Conservation (phyloP, 2,113 vertebrate genomes). For the Rhabdomys dilectus region DNA sequence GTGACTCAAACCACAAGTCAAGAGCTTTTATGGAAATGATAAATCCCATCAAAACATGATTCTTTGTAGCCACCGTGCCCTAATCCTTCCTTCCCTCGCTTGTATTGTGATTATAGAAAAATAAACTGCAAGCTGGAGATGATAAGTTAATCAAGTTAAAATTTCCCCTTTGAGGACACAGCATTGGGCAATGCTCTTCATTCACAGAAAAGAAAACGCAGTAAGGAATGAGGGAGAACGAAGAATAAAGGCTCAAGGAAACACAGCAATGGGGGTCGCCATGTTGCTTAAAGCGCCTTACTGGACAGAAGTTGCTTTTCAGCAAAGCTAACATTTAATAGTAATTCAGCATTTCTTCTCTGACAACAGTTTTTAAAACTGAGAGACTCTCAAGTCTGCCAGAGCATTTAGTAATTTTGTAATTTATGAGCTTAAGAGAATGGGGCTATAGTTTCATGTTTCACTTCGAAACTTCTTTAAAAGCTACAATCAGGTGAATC, state of each 20-base stretch:
- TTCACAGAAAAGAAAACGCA: slow-evolving; percentile 6
- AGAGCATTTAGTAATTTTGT: slow-evolving; percentile 53
- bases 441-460: slow-evolving; percentile 9
- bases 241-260: not conserved
- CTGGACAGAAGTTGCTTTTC: not conserved
- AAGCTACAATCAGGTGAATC: slow-evolving; percentile 34
- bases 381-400: slow-evolving; percentile 56
- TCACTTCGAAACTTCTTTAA: slow-evolving; percentile 53
- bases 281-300: not conserved
- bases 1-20: not conserved
- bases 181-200: not conserved
- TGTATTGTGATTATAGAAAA: slow-evolving; percentile 21
- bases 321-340: slow-evolving; percentile 39
- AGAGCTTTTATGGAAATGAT: not conserved
- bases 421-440: slow-evolving; percentile 55
- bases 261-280: not conserved
- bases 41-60: slow-evolving; percentile 20
- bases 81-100: slow-evolving; percentile 10
- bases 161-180: not conserved
- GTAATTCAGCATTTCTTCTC: slow-evolving; percentile 52
- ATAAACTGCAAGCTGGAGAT: not conserved
- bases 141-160: slow-evolving; percentile 58
- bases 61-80: not conserved
- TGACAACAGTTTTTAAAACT: slow-evolving; percentile 66
- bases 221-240: not conserved